Conservation (phyloP, 1,140 invertebrate species). For the Trypoxylus dichotomus region DNA sequence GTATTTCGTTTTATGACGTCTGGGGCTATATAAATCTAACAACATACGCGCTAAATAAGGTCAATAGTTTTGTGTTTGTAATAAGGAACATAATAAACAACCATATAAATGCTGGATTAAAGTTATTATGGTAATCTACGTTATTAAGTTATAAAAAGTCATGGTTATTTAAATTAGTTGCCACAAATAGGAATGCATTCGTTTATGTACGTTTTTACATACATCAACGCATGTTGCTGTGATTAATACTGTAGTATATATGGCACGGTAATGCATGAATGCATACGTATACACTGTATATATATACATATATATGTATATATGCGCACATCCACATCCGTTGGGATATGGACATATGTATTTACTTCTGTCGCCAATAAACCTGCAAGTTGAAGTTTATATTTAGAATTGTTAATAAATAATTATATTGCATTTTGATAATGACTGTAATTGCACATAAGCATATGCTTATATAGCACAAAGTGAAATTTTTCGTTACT, state of each 20-base stretch:
- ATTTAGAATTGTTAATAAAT: background rate
- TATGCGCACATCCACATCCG: too few relatives aligned
- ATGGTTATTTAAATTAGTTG: slow-evolving; percentile 7
- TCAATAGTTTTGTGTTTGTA: slow-evolving; percentile 5
- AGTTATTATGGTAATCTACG: background rate
- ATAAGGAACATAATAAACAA: slow-evolving; percentile 10
- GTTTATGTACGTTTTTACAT: background rate
- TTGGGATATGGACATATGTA: too few relatives aligned
- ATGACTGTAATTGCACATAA: background rate
- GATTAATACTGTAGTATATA: too few relatives aligned
- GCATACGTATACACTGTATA: background rate
- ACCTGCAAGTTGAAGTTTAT: slow-evolving; percentile 8
- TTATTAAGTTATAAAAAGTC: slow-evolving; percentile 20
- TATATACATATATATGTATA: background rate
- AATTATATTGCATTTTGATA: background rate
- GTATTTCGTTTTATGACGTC: background rate
- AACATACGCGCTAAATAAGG: background rate
- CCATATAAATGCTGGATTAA: background rate
- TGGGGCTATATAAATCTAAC: background rate
- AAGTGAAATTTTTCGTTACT: background rate
- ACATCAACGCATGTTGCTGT: too few relatives aligned
- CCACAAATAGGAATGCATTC: background rate
- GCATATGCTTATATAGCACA: background rate
- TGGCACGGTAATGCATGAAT: too few relatives aligned
- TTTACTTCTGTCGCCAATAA: slow-evolving; percentile 1